A percentile compares a stretch with the other conserved stretches of the same genome.
Conservation (phyloP, 1,140 invertebrate genomes). For the Battus philenor region DNA sequence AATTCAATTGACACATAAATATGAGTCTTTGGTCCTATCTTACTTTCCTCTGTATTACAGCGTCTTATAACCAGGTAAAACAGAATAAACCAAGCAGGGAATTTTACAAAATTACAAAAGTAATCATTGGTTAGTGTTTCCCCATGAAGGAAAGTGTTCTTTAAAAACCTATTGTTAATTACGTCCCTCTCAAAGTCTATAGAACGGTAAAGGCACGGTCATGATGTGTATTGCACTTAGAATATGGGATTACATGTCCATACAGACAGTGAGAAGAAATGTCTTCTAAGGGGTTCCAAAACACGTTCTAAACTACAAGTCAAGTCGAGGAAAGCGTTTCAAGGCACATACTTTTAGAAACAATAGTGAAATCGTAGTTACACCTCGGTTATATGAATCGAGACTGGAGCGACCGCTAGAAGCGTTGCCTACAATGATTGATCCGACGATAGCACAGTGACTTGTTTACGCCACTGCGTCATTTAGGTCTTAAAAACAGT, state of each 20-base stretch:
- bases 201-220: conserved; percentile 74
- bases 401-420: conserved; percentile 63
- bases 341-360: conserved; percentile 76
- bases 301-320: conserved; percentile 66
- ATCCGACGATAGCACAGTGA: conserved; percentile 19
- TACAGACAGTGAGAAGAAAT: conserved; percentile 66
- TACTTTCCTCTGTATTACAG: conserved; percentile 43
- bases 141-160: conserved; percentile 48
- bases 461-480: conserved; percentile 11
- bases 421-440: conserved; percentile 55
- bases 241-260: conserved; percentile 57
- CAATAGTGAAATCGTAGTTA: conserved; percentile 42
- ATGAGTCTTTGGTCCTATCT: conserved; percentile 56
- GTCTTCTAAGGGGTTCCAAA: conserved; percentile 68
- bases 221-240: conserved; percentile 73
- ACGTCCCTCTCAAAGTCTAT: conserved; percentile 74
- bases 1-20: conserved; percentile 60
- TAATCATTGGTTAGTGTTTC: conserved; percentile 42
- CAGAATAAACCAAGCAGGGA: conserved; percentile 39
- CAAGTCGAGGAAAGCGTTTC: conserved; percentile 70
- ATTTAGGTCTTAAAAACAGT: conserved; percentile 18
- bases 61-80: conserved; percentile 38
- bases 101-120: conserved; percentile 51
- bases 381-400: conserved; percentile 46
- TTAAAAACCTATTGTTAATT: conserved; percentile 71